Percentiles rank a stretch among this genome's conserved stretches.
These are phyloP conservation scores for Galerucella calmariensis DNA, from an alignment of 2,888 invertebrate genomes.

Conservation along the genomic window DNA sequence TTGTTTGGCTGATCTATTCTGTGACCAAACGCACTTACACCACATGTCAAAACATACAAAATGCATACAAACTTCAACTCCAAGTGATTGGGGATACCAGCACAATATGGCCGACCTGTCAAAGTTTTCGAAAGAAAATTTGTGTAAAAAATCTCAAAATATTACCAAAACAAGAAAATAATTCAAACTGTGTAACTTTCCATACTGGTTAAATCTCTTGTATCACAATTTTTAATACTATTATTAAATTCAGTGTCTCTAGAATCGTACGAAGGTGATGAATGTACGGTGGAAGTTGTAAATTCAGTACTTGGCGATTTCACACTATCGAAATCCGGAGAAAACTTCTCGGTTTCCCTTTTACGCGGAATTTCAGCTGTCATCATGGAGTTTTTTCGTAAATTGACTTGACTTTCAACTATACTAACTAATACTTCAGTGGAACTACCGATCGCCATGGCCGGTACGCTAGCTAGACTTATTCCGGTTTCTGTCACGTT, in stretches of 20 bases:
- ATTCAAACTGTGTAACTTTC: slow-evolving; percentile 41
- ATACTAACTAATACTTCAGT: slow-evolving; percentile 61
- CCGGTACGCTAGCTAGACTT: slow-evolving; percentile 56
- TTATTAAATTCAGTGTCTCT: slow-evolving; percentile 31
- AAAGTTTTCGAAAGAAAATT: too few species aligned
- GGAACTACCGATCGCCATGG: slow-evolving; percentile 61
- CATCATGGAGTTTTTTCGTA: slow-evolving; percentile 54
- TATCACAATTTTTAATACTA: slow-evolving; percentile 43
- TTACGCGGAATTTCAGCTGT: slow-evolving; percentile 22
- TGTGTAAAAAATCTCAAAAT: too few species aligned
- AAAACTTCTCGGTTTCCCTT: slow-evolving; percentile 38
- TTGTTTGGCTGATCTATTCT: too few species aligned
- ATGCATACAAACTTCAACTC: too few species aligned
- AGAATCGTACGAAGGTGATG: slow-evolving; percentile 27
- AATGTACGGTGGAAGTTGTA: slow-evolving; percentile 53
- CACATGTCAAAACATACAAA: too few species aligned
- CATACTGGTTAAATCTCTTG: slow-evolving; percentile 28
- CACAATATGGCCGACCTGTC: too few species aligned
- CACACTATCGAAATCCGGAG: slow-evolving; percentile 54
- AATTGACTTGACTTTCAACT: slow-evolving; percentile 58
- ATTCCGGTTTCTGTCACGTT: slow-evolving; percentile 58
- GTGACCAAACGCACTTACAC: too few species aligned
- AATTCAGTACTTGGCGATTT: slow-evolving; percentile 61
- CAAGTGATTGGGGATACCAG: too few species aligned
- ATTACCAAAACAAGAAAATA: slow-evolving; percentile 1